These are phyloP conservation scores for Campylomormyrus numenius DNA, from an alignment of 2,113 vertebrate genomes.

Conservation along the genomic window DNA sequence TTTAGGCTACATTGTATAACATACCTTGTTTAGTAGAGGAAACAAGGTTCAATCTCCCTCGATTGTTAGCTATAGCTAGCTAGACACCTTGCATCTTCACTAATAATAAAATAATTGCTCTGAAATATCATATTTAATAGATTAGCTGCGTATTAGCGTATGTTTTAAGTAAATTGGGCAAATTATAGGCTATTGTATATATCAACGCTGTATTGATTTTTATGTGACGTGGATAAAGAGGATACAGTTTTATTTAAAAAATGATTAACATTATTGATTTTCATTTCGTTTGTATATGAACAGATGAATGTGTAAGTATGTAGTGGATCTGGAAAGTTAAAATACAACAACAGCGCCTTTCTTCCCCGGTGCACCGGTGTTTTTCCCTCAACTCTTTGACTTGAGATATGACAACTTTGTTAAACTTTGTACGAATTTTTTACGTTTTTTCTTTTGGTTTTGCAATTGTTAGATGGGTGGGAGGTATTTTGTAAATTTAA, in stretches of 20 bases:
- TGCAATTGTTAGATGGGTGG: not conserved
- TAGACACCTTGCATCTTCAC: not conserved
- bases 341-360: not conserved
- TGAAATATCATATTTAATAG: not conserved
- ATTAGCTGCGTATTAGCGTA: not conserved
- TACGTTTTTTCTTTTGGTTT: not conserved
- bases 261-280: not conserved
- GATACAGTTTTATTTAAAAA: not conserved
- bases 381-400: not conserved
- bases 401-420: not conserved
- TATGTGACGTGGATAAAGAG: not conserved
- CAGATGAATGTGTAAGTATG: not conserved
- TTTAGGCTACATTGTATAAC: not conserved
- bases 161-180: not conserved
- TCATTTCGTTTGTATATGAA: not conserved
- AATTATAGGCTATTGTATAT: not conserved
- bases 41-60: not conserved
- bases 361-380: not conserved
- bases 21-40: not conserved
- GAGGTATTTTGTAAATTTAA: not conserved
- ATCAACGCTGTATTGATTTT: not conserved
- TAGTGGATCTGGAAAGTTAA: not conserved
- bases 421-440: not conserved
- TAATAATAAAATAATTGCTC: not conserved
- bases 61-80: not conserved